These are phyloP conservation scores for Physeter macrocephalus DNA, from an alignment of 2,113 vertebrate genomes.

Conservation along the genomic window DNA sequence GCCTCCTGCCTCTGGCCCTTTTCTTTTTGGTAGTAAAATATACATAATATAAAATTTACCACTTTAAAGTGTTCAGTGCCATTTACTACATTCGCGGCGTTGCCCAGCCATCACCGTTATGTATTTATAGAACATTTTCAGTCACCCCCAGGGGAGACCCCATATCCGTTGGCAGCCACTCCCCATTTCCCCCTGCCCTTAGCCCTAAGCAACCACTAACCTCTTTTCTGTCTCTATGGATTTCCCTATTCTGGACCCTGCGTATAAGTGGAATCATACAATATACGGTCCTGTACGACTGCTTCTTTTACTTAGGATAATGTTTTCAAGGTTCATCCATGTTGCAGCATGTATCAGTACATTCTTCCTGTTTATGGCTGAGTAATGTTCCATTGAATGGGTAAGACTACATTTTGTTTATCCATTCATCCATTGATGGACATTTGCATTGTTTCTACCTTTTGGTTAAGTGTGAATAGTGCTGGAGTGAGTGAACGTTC, in stretches of 20 bases:
- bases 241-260: background rate
- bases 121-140: background rate
- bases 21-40: background rate
- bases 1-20: background rate
- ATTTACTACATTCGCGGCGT: fast-evolving
- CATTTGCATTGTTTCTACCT: background rate
- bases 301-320: background rate
- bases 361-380: background rate
- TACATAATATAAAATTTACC: fast-evolving
- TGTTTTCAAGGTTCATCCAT: fast-evolving
- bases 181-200: background rate
- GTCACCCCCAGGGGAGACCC: background rate
- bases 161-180: fast-evolving
- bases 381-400: background rate
- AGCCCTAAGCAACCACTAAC: fast-evolving
- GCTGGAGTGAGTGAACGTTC: background rate
- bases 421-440: background rate
- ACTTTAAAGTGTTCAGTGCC: background rate
- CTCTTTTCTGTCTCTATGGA: background rate
- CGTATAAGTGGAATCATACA: fast-evolving
- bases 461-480: background rate
- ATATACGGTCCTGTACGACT: fast-evolving
- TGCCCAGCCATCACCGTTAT: fast-evolving
- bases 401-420: background rate
- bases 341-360: fast-evolving